Base-by-base conservation (phyloP, 2,888 invertebrate species). In the Agrilus cyanescens region DNA sequence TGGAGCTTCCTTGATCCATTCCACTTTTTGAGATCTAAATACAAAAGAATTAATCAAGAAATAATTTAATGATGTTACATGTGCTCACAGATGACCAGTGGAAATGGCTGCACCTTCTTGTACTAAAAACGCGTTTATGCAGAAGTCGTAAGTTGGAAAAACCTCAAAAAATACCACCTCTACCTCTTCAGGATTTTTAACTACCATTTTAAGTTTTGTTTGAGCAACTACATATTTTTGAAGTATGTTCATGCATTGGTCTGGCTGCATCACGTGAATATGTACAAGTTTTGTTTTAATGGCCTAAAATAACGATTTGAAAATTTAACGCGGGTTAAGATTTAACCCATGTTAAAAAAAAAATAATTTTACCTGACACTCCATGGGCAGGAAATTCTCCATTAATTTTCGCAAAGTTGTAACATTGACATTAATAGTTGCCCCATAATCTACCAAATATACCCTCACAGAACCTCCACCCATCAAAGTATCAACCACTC, bases 391-490 rank as follows among this genome's bases (percentile, higher is more conserved):
- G 43, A 63, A 61, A 12, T 43, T 25, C 18, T 59, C 60, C 8
- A 64, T 65, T 12, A 82, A 60, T 43, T 67, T 66, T 34, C 74
- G 67, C 35, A 82, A 62, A 32, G 64, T 57, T 14, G 64, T 57
- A 67, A 74, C 75, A 36, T 69, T 62, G 38, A 78, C 63, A 1
- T 61, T 60, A 41, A 71, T 65, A 10, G 52, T 57, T 40, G 63
- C 65, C 31, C 86, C 86, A 54, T 64, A 67, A 67, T 87, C 87
- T 1, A 82, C 75, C 46, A 78, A 72, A 49, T 66, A 63, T 20
- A 83, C 73, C 36, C 70, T 65, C 16, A 78, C 76, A 58, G 57
- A 67, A 53, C 66, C 63, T 8, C 61, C 53, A 1, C 66, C 66
- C 4, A 52, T 45, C 3, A 68, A 65, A 5, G 74, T 57, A 32